Percentiles rank a stretch among this genome's conserved stretches.
Conservation (phyloP, 2,888 invertebrate genomes). For the Ornithoptera alexandrae region DNA sequence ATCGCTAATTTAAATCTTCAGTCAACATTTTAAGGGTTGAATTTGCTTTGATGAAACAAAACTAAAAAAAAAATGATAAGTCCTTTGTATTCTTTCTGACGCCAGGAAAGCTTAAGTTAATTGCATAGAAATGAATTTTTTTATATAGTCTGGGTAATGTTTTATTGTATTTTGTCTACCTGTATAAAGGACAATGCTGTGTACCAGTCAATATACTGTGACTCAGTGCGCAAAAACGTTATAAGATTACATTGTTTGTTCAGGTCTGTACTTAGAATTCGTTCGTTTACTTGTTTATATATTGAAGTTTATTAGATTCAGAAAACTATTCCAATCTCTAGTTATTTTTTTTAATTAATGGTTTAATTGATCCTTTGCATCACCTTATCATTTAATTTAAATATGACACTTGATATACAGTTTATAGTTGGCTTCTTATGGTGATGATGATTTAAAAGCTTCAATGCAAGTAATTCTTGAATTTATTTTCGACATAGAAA, state of each 20-base stretch:
- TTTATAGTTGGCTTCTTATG: too few relatives aligned
- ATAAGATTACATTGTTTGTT: conserved; percentile 2
- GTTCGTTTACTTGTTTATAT: neutral
- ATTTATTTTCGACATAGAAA: too few relatives aligned
- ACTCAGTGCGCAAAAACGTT: conserved; percentile 12
- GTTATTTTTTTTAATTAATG: too few relatives aligned
- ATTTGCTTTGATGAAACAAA: conserved; percentile 31
- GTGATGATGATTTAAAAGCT: too few relatives aligned
- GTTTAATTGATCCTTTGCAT: too few relatives aligned
- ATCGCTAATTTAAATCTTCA: conserved; percentile 40
- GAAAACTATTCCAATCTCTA: too few relatives aligned
- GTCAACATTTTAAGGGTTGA: conserved; percentile 38
- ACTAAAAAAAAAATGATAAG: conserved; percentile 66
- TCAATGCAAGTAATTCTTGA: too few relatives aligned
- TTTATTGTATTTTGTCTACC: conserved; percentile 72
- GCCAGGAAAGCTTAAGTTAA: conserved; percentile 74
- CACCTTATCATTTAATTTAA: too few relatives aligned
- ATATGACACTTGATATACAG: too few relatives aligned
- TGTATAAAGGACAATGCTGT: conserved; percentile 68
- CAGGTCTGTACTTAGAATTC: neutral
- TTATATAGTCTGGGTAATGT: conserved; percentile 59
- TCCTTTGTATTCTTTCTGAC: conserved; percentile 77
- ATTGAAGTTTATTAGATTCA: neutral
- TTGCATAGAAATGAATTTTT: conserved; percentile 70
- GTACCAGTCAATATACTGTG: conserved; percentile 44